phyloP scores from a whole-genome alignment of 2,888 invertebrate genomes.

The Plebejus melissa region DNA sequence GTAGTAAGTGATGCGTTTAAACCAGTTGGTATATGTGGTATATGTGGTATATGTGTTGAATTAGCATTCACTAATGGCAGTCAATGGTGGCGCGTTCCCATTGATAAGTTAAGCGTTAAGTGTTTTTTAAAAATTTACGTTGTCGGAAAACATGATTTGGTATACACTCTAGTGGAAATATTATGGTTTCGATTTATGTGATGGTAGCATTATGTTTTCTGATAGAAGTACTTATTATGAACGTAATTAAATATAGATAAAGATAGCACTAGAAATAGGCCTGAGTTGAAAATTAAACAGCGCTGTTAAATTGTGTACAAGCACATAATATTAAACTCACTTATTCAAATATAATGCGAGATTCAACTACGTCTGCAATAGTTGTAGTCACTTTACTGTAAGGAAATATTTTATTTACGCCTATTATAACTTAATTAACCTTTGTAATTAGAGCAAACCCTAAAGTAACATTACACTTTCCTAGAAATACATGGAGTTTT shows the following conservation, averaged over 20 bases:
- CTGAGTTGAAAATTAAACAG: background rate
- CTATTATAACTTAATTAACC: too few species aligned
- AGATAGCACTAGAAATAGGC: background rate
- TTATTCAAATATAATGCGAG: too few species aligned
- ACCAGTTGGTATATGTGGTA: too few species aligned
- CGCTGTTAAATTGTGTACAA: too few species aligned
- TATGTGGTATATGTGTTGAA: conserved; percentile 40
- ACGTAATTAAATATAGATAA: background rate
- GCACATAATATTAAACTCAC: too few species aligned
- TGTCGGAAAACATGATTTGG: conserved; percentile 5
- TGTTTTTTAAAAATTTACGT: conserved; percentile 31
- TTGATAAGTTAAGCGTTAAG: conserved; percentile 37
- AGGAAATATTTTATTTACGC: too few species aligned
- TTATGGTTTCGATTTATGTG: background rate
- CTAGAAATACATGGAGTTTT: too few species aligned
- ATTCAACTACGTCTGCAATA: too few species aligned
- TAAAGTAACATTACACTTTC: too few species aligned
- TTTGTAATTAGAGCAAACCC: too few species aligned
- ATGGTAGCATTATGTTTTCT: background rate
- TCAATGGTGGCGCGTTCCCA: conserved; percentile 37
- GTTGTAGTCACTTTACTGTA: too few species aligned
- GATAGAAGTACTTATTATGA: background rate
- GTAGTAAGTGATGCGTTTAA: conserved; percentile 8
- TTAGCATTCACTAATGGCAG: conserved; percentile 38
- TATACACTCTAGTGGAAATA: background rate